A percentile compares a stretch with the other conserved stretches of the same genome.
Evolutionary conservation across 2,888 invertebrate genomes (phyloP).

Genomic region (Leptopilina syphax): DNA sequence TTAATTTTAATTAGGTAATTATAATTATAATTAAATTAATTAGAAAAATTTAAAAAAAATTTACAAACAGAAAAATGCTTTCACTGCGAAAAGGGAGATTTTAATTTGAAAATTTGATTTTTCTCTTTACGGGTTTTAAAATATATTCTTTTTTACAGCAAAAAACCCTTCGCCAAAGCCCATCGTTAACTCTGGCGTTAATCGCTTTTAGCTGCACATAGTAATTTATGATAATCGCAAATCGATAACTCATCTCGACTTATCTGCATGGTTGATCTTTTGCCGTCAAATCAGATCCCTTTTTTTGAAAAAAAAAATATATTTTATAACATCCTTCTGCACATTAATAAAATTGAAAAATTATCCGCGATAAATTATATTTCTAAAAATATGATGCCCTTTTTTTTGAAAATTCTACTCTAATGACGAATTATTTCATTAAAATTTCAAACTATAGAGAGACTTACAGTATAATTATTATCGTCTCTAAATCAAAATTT

Average conservation of each 20-base stretch:
- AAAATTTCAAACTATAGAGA: no score
- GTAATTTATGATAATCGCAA: conserved; percentile 70
- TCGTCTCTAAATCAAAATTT: no score
- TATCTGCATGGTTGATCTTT: conserved; percentile 61
- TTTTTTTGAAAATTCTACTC: no score
- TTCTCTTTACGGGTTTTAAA: conserved; percentile 3
- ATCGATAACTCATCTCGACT: conserved; percentile 64
- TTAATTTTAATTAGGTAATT: no score
- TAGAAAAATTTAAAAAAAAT: no score
- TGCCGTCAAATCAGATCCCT: conserved; percentile 56
- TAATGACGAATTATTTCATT: no score
- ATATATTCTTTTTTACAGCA: conserved; percentile 33
- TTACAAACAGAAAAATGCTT: no score
- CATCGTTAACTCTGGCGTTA: conserved; percentile 65
- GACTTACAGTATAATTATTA: no score
- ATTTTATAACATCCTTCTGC: neutral
- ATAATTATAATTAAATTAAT: no score
- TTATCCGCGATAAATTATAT: neutral
- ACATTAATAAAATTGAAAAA: conserved; percentile 11
- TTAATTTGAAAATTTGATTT: neutral
- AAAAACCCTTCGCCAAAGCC: conserved; percentile 52
- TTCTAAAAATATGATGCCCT: neutral
- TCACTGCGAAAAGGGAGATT: neutral
- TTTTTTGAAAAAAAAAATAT: neutral
- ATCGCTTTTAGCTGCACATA: conserved; percentile 60